Conservation (phyloP, 2,888 invertebrate species). For the Caradrina kadenii region DNA sequence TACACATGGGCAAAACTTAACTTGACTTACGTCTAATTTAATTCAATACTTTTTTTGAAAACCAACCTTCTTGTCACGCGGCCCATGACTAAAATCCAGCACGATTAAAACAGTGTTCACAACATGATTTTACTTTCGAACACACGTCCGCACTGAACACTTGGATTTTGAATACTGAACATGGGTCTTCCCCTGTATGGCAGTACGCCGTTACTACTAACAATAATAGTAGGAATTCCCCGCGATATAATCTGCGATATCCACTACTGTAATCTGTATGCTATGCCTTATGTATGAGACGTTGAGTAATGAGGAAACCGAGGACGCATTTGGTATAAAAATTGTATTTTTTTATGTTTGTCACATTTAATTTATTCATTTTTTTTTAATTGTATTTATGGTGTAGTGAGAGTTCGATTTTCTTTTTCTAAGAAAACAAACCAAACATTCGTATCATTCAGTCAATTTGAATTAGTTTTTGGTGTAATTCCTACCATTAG, state of each 20-base stretch:
- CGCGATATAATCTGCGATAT: slow-evolving; percentile 10
- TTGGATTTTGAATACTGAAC: slow-evolving; percentile 5
- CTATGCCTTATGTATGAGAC: neutral
- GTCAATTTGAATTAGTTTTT: no score
- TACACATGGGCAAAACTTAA: neutral
- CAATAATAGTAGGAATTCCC: slow-evolving; percentile 29
- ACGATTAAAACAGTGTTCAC: neutral
- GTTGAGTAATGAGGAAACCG: neutral
- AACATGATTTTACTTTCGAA: neutral
- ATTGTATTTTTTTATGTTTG: no score
- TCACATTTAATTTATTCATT: neutral
- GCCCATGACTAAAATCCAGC: neutral
- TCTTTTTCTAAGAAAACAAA: no score
- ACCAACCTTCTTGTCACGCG: slow-evolving; percentile 10
- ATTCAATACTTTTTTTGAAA: neutral
- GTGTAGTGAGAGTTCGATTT: no score
- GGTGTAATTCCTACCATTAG: no score
- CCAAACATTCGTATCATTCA: no score
- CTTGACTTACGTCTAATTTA: neutral
- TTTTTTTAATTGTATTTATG: neutral
- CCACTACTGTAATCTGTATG: slow-evolving; percentile 3
- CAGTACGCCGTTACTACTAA: neutral
- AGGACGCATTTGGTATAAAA: neutral
- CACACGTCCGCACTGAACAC: slow-evolving; percentile 3
- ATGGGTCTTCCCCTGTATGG: slow-evolving; percentile 7